Evolutionary conservation across 1,140 invertebrate species (phyloP), one percentile per base, ranked within the genome.

Genomic region (Tetramorium parvispinum): DNA sequence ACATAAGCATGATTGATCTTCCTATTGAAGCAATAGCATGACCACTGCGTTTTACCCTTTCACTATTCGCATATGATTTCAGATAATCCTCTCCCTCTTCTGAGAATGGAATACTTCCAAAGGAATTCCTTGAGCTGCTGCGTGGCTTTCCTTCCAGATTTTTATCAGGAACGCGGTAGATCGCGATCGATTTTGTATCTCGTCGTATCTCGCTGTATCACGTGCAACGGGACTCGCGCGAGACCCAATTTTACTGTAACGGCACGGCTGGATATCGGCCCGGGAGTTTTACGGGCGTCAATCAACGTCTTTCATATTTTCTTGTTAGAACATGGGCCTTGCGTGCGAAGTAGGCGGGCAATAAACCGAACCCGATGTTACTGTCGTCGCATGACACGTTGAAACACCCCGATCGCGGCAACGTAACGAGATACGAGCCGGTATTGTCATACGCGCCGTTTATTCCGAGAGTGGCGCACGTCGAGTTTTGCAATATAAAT

Each of bases 221-320:
- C 24, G 37, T 43, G 21, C 40, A 75, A 83, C 79, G 79, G 66
- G 68, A 83, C 43, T 63, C 27, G 75, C 43, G 46, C 27, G 75
- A 57, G 75, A 89, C 78, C 70, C 70, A 88, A 86, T 83, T 90
- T 85, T 81, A n/a, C 16, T 53, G 51, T 79, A 70, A 81, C 63
- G 55, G 79, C 57, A 55, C 76, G 85, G 32, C 46, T 51, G 70
- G 55, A 82, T 78, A 49, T 53, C 49, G 71, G 59, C 27, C 46
- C 13, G 13, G 63, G 21, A 86, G 40, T 83, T 83, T 73, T 83
- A 75, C 79, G 32, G 68, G n/a, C 53, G 79, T 83, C 79, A 83
- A 83, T 83, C 79, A 83, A 73, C 27, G 79, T 83, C 79, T 75
- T 59, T 73, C 79, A 75, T 83, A 73, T 73, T 83, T 83, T 73